Evolutionary conservation across 2,888 invertebrate genomes (phyloP).

Genomic region (Phymatocera aterrima): DNA sequence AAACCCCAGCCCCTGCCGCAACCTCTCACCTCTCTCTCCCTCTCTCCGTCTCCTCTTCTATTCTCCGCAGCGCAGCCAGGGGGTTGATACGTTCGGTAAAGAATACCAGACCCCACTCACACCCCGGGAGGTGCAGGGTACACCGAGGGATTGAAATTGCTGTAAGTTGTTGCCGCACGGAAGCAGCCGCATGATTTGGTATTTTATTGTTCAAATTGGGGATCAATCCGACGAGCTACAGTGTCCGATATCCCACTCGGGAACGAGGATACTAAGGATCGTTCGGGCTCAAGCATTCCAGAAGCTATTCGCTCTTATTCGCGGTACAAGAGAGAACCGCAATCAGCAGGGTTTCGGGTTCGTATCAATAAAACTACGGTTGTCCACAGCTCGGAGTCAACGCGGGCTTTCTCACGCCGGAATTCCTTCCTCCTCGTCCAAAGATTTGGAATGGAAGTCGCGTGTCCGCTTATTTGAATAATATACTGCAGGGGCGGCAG

Average conservation of each 20-base stretch:
- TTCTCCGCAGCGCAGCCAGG: background rate
- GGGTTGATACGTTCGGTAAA: constrained; percentile 26
- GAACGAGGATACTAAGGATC: background rate
- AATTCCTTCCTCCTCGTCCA: background rate
- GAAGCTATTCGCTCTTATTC: background rate
- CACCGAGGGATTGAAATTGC: constrained; percentile 29
- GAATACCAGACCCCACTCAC: constrained; percentile 28
- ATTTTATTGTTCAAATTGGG: too few relatives aligned
- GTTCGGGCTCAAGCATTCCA: background rate
- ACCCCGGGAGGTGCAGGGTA: background rate
- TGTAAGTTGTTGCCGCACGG: background rate
- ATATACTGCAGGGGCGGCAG: too few relatives aligned
- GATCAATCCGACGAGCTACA: too few relatives aligned
- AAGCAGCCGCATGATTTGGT: background rate
- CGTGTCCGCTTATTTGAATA: too few relatives aligned
- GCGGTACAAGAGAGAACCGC: background rate
- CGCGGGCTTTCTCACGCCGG: background rate
- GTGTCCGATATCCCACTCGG: too few relatives aligned
- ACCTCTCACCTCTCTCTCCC: background rate
- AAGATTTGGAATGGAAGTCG: too few relatives aligned
- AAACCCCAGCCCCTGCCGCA: constrained; percentile 21
- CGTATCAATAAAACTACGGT: background rate
- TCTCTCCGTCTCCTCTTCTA: background rate
- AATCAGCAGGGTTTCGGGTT: background rate
- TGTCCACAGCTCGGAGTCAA: background rate